Base-by-base conservation (phyloP, 30 jellyfish, hydroid and myxozoan species). In the Rhopilema esculentum region DNA sequence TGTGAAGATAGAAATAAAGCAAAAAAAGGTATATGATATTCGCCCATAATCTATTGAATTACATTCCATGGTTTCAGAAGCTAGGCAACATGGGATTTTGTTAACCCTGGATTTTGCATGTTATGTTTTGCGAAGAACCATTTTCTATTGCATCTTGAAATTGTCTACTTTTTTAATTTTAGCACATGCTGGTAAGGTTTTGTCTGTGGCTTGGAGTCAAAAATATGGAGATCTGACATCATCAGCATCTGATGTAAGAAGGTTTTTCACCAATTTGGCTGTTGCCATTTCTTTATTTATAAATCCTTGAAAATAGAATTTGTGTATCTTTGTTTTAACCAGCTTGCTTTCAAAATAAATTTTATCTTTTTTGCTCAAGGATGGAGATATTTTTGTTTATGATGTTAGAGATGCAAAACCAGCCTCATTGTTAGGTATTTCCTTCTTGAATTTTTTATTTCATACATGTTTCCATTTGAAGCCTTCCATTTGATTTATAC, bases 191-290 rank as follows among this genome's bases (percentile, higher is more conserved):
- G 83, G 63, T 52, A 86, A 71, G 63, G 98, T 91, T 27, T 50
- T 79, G 4, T 88, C 83, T 61, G 96, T 91, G 12, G 17, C 84
- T 18, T 90, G 97, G 97, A 84, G 86, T 82, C 66, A 66, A 24
- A 49, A 50, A 4, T 31, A 78, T 49, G 68, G 83, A 0, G 91
- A 75, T 27, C 30, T 84, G 50, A 49, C 75, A 77, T 94, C 91
- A 48, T 90, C 97, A 18, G 97, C 90, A 0, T 90, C 97, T 25
- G 95, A 90, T 50, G 97, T 84, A 31, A 16, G 24, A 64, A 49
- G 90, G 51, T 8, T 27, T 1, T 31, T 75, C n/a, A 17, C n/a
- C n/a, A n/a, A n/a, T n/a, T 16, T 75, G 6, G 1, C 72, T 24
- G 49, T 9, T 33, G 0, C 31, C 49, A 19, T 20, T 30, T 22